These are phyloP conservation scores for Pristiophorus japonicus DNA, from an alignment of 2,113 vertebrate genomes.

Conservation along the genomic window DNA sequence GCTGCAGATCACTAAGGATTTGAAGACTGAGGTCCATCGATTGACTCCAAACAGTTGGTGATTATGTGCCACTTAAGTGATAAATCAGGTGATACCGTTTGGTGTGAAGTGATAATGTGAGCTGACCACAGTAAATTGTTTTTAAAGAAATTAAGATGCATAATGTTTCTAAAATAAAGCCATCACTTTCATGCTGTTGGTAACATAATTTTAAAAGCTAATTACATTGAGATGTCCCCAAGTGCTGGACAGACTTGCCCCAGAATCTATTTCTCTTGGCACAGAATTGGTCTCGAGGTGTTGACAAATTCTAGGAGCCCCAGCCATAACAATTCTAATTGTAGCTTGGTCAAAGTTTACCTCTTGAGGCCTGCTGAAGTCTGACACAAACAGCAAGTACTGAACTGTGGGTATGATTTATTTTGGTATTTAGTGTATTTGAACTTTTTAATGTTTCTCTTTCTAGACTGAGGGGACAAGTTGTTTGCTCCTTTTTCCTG, in stretches of 20 bases:
- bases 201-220: background rate
- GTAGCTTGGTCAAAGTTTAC: background rate
- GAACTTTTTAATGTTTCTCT: background rate
- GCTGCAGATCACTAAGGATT: background rate
- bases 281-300: background rate
- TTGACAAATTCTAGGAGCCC: no score
- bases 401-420: background rate
- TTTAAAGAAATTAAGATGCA: background rate
- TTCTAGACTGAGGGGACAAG: background rate
- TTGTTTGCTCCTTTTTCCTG: background rate
- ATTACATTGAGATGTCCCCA: background rate
- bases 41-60: background rate
- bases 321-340: background rate
- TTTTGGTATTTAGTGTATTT: background rate
- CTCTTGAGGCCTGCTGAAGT: background rate
- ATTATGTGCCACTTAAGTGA: background rate
- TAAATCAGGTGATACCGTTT: background rate
- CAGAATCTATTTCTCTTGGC: background rate
- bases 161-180: background rate
- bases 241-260: background rate
- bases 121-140: background rate
- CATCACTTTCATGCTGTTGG: background rate
- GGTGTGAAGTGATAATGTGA: background rate
- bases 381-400: no score
- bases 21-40: background rate